Evolutionary conservation across 2,888 invertebrate species (phyloP).

Genomic region (Meiosimyza platycephala): DNA sequence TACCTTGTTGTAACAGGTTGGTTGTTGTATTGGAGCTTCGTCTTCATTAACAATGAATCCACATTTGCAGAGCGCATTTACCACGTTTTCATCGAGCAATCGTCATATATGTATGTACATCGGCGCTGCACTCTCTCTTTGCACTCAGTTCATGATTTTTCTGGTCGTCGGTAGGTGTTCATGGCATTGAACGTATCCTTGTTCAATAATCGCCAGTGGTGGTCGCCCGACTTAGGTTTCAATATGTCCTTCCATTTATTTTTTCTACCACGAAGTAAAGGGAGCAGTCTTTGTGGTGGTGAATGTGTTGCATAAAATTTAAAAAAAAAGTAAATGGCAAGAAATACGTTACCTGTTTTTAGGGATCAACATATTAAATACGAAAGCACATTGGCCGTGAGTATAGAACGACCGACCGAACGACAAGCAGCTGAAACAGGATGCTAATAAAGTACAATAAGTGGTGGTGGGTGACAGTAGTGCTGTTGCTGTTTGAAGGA

Average conservation of each 20-base stretch:
- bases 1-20: constrained; percentile 44
- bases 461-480: no score
- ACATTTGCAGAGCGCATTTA: background rate
- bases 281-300: background rate
- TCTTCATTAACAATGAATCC: background rate
- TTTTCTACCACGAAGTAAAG: background rate
- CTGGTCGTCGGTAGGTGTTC: constrained; percentile 26
- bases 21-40: background rate
- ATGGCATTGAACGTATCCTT: constrained; percentile 35
- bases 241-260: constrained; percentile 5
- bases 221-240: background rate
- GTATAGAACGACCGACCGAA: no score
- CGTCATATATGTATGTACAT: background rate
- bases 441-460: no score
- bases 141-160: background rate
- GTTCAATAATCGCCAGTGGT: constrained; percentile 27
- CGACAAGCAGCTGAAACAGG: no score
- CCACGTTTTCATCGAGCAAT: background rate
- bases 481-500: no score
- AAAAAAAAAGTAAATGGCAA: background rate
- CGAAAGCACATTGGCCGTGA: no score
- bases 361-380: background rate
- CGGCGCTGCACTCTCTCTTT: background rate
- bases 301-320: no score
- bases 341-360: constrained; percentile 2